These are phyloP conservation scores for Drosophila bocki DNA, from an alignment of 1,140 invertebrate genomes.

Conservation along the genomic window DNA sequence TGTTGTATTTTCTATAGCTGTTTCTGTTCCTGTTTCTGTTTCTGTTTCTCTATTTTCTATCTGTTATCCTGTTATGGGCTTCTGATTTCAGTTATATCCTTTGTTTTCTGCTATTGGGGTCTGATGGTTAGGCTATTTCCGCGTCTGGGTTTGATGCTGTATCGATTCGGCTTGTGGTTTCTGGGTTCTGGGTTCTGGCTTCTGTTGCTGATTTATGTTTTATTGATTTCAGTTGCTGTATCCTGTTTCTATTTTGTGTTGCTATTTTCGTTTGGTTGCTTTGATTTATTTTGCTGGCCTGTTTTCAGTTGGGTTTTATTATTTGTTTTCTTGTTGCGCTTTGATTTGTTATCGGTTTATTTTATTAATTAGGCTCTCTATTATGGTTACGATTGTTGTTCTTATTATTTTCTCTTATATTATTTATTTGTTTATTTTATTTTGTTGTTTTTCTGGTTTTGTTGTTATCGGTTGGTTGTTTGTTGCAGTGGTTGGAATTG, in stretches of 20 bases:
- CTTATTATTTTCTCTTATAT: conserved; percentile 37
- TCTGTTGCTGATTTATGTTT: conserved; percentile 24
- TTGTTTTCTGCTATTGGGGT: conserved; percentile 32
- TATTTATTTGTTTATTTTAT: conserved; percentile 51
- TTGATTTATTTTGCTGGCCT: conserved; percentile 52
- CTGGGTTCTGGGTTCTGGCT: conserved; percentile 15
- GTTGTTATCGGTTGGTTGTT: conserved; percentile 68
- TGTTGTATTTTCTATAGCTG: conserved; percentile 47
- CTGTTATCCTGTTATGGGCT: conserved; percentile 39
- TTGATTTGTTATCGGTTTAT: conserved; percentile 54
- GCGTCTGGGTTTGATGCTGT: conserved; percentile 31
- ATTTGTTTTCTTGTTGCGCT: conserved; percentile 46
- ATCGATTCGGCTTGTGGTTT: conserved; percentile 24
- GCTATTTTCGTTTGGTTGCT: conserved; percentile 36
- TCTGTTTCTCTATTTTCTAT: conserved; percentile 57
- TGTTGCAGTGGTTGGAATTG: conserved; percentile 46
- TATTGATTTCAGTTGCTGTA: conserved; percentile 32
- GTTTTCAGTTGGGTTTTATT: conserved; percentile 63
- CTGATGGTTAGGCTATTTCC: conserved; percentile 47
- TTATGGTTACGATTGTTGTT: conserved; percentile 54
- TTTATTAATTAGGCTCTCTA: conserved; percentile 41
- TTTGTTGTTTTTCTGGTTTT: conserved; percentile 53
- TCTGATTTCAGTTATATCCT: conserved; percentile 29
- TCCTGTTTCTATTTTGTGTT: conserved; percentile 38
- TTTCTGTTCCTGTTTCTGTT: conserved; percentile 50